phyloP scores from a whole-genome alignment of 2,113 vertebrate species.

The Brienomyrus brachyistius region DNA sequence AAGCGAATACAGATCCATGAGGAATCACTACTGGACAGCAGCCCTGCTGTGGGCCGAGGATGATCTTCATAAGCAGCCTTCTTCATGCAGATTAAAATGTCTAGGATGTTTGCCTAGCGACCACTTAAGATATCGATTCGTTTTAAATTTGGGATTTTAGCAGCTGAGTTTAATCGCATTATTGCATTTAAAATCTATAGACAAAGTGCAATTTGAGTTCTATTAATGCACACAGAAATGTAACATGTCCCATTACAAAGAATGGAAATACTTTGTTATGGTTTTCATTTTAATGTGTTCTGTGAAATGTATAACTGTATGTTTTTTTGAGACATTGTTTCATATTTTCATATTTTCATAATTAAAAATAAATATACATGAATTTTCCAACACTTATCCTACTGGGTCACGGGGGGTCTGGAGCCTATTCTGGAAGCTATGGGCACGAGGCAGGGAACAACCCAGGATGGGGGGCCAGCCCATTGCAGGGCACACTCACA shows the following conservation, averaged over 20 bases:
- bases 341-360: constrained; percentile 69
- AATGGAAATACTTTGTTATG: constrained; percentile 45
- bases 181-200: constrained; percentile 46
- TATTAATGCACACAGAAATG: neutral
- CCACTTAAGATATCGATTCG: neutral
- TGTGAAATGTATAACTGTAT: constrained; percentile 55
- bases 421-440: too few species aligned
- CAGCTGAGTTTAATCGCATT: constrained; percentile 71
- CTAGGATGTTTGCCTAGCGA: neutral
- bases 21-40: constrained; percentile 85
- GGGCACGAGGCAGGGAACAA: too few species aligned
- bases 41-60: constrained; percentile 87
- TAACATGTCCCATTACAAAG: neutral
- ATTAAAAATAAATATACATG: constrained; percentile 61
- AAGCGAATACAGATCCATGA: constrained; percentile 74
- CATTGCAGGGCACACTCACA: too few species aligned
- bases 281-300: constrained; percentile 64
- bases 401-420: too few species aligned
- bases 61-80: constrained; percentile 89
- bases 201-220: constrained; percentile 27
- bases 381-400: constrained; percentile 27
- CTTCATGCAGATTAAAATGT: constrained; percentile 90
- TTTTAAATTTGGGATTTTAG: constrained; percentile 47
- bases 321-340: constrained; percentile 65
- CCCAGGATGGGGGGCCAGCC: too few species aligned